phyloP scores from a whole-genome alignment of 2,797 vertebrate genomes.

The Coreius guichenoti region DNA sequence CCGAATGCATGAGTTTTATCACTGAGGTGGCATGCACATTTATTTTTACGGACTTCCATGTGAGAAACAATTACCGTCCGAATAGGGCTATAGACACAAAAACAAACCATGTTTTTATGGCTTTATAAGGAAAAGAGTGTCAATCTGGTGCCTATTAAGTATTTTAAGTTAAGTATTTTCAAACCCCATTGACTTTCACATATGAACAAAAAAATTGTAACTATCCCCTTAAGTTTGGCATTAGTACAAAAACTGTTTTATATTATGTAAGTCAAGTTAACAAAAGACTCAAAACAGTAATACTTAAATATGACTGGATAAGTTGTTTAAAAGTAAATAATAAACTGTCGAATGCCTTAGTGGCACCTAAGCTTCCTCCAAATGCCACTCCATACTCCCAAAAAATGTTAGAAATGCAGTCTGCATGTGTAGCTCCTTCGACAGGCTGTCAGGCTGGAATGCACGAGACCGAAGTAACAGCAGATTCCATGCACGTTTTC shows the following conservation, averaged over 20 bases:
- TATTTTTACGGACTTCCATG: no score
- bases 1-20: no score
- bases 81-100: no score
- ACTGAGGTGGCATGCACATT: no score
- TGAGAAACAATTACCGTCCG: no score
- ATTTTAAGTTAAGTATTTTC: background rate
- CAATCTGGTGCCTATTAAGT: background rate
- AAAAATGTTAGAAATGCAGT: conserved; percentile 4
- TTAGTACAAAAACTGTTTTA: background rate
- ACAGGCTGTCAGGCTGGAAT: conserved; percentile 42
- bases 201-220: background rate
- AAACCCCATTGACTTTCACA: background rate
- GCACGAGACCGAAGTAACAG: conserved; percentile 60
- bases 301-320: background rate
- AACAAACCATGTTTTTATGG: no score
- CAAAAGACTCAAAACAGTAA: background rate
- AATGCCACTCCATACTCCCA: background rate
- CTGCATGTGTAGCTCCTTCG: background rate
- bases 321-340: background rate
- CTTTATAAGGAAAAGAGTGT: background rate
- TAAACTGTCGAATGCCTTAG: background rate
- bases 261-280: background rate
- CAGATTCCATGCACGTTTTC: conserved; percentile 69
- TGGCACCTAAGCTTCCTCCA: background rate
- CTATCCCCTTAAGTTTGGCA: background rate